Evolutionary conservation across 2,797 vertebrate species (phyloP).

Genomic region (Sardinella longiceps): DNA sequence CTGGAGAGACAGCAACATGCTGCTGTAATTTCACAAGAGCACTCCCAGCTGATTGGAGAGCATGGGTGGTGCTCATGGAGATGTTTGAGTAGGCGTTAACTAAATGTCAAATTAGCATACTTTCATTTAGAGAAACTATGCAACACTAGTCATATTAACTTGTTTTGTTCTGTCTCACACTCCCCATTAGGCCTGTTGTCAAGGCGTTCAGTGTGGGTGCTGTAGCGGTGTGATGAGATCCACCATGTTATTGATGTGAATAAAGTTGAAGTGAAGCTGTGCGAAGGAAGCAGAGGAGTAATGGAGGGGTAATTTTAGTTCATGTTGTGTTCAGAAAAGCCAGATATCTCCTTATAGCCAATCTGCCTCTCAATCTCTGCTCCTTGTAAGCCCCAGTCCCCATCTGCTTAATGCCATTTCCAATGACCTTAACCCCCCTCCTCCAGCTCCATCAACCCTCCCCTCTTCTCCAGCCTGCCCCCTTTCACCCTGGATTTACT

Average conservation of each 20-base stretch:
- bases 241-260: no score
- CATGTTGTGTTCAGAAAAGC: background rate
- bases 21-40: background rate
- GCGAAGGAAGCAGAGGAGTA: background rate
- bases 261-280: background rate
- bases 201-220: no score
- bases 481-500: constrained; percentile 18
- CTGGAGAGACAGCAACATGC: background rate
- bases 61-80: background rate
- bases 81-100: background rate
- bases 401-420: background rate
- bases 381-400: background rate
- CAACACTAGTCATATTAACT: background rate
- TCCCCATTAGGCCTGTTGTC: background rate
- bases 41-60: background rate
- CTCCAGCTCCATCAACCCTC: background rate
- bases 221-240: background rate
- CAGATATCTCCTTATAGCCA: background rate
- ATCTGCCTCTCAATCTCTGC: background rate
- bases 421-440: constrained; percentile 10
- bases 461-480: background rate
- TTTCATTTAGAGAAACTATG: background rate
- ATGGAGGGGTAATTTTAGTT: background rate
- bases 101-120: background rate
- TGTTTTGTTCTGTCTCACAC: background rate